Percentiles rank a stretch among this genome's conserved stretches.
phyloP scores from a whole-genome alignment of 1,140 invertebrate genomes.

The Geopemphigus sp. region DNA sequence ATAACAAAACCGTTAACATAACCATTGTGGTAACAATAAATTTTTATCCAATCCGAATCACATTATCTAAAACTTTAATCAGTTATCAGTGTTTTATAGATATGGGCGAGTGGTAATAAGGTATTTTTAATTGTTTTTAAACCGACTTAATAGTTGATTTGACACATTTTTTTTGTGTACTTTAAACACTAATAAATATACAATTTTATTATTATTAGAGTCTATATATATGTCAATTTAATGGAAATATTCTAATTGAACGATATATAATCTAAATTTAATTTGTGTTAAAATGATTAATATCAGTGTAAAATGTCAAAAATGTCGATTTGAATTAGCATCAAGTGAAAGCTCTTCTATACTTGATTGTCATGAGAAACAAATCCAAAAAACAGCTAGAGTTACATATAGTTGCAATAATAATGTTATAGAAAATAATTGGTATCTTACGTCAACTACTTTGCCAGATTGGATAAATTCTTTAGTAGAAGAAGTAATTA shows the following conservation, averaged over 20 bases:
- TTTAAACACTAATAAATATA: too few relatives aligned
- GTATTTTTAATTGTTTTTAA: too few relatives aligned
- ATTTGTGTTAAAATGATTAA: conserved; percentile 34
- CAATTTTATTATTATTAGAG: background rate
- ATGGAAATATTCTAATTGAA: background rate
- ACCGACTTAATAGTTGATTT: too few relatives aligned
- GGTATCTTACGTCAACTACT: conserved; percentile 51
- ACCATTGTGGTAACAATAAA: conserved; percentile 22
- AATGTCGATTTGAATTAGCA: conserved; percentile 50
- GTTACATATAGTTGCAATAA: conserved; percentile 41
- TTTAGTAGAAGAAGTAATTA: conserved; percentile 50
- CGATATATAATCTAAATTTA: background rate
- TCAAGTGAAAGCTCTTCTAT: conserved; percentile 25
- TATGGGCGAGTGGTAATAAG: too few relatives aligned
- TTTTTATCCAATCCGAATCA: conserved; percentile 4
- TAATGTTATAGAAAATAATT: conserved; percentile 50
- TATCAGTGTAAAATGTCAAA: conserved; percentile 51
- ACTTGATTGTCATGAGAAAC: conserved; percentile 24
- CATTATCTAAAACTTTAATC: too few relatives aligned
- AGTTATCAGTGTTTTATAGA: too few relatives aligned
- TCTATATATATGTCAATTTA: background rate
- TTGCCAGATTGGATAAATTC: conserved; percentile 52
- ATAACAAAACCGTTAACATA: background rate
- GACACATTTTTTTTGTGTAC: too few relatives aligned
- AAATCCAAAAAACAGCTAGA: conserved; percentile 38